Percentiles rank a stretch among this genome's conserved stretches.
phyloP scores from a whole-genome alignment of 2,797 vertebrate genomes.

The Hirundo rustica region DNA sequence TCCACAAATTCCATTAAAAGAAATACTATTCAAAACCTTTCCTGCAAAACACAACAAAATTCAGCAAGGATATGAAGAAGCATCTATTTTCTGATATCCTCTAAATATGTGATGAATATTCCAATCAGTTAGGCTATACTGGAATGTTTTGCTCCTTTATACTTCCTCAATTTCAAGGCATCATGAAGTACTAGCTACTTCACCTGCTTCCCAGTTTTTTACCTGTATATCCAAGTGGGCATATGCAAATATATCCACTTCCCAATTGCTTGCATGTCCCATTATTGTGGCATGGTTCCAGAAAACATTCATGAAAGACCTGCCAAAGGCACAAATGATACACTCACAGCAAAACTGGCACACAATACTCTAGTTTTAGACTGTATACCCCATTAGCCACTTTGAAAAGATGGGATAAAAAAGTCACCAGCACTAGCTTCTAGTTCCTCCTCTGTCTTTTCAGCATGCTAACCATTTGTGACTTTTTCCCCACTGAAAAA shows the following conservation, averaged over 20 bases:
- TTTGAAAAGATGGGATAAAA: not conserved
- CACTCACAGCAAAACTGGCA: not conserved
- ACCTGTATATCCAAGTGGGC: slow-evolving; percentile 92
- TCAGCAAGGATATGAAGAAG: not conserved
- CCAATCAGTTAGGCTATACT: not conserved
- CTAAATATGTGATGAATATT: not conserved
- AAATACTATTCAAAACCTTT: not conserved
- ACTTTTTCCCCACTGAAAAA: not conserved
- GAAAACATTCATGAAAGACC: slow-evolving; percentile 97
- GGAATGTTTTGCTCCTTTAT: not conserved
- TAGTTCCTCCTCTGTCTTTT: not conserved
- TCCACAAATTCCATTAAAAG: not conserved
- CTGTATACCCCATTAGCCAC: not conserved
- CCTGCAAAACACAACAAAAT: not conserved
- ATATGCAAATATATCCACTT: slow-evolving; percentile 90
- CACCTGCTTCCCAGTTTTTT: not conserved
- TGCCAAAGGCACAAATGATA: slow-evolving; percentile 57
- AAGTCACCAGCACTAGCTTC: not conserved
- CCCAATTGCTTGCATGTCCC: slow-evolving; percentile 95
- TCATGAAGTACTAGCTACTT: not conserved
- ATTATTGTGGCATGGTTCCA: slow-evolving; percentile 92
- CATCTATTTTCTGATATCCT: not conserved
- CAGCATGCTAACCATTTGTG: not conserved
- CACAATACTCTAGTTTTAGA: not conserved
- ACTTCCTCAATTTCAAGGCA: not conserved